Base-by-base conservation (phyloP, 2,888 invertebrate genomes). In the Parnassius mnemosyne region DNA sequence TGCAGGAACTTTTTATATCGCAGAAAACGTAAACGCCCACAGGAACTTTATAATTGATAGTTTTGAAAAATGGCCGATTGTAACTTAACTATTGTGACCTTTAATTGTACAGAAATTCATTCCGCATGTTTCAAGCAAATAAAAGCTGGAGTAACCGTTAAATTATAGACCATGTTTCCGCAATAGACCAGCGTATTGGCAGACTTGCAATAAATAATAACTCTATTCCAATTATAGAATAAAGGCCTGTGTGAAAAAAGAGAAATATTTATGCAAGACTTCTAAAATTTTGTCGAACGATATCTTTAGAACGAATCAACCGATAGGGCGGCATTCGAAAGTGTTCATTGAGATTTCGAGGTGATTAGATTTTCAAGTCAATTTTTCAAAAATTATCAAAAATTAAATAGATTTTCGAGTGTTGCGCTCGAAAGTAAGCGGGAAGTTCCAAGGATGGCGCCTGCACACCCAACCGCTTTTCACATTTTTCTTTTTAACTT, bases 131-230 rank as follows among this genome's bases (percentile, higher is more conserved):
- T 34, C 52, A 42, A 9, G 11, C 20, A 13, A 42, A 34, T 44
- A 43, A 54, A 60, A 43, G 59, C 9, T 11, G 3, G 12, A 43
- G 25, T 59, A 16, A 10, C 16, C 46, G 41, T 10, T 47, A 60
- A 55, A 60, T 60, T 60, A 50, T 16, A 60, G 43, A 34, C 12
- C 34, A 3, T 10, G n/a, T 47, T 47, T 47, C 55, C 55, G 55
- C 54, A 44, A 34, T 47, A 46, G n/a, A 3, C 34, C 25, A n/a
- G 47, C 34, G 34, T 12, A 56, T 47, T 56, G 46, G n/a, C 56
- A 47, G 56, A 13, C 46, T 10, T 11, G 46, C 41, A 47, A 56
- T 56, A n/a, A 47, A 20, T 13, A 11, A 34, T 47, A 46, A 47
- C 47, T 47, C 25, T 10, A 12, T 16, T 20, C 43, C 10, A 9